Evolutionary conservation across 2,797 vertebrate species (phyloP).

Genomic region (Parauchenoglanis punctatus): DNA sequence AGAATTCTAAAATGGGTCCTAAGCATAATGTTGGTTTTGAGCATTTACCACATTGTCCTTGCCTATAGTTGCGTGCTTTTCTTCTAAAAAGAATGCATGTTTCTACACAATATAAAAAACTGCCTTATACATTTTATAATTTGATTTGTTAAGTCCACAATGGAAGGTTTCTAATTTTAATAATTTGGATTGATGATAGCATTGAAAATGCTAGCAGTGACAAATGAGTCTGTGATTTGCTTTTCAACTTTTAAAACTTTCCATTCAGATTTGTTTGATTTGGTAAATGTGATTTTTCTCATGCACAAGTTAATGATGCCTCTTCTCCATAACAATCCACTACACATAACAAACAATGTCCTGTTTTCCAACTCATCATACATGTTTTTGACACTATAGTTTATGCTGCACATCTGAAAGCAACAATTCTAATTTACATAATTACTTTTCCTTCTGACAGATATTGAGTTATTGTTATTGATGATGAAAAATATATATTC

Average conservation of each 20-base stretch:
- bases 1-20: constrained; percentile 69
- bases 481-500: constrained; percentile 17
- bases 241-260: constrained; percentile 63
- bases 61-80: constrained; percentile 61
- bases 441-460: constrained; percentile 10
- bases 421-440: constrained; percentile 7
- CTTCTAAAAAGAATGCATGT: constrained; percentile 66
- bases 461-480: constrained; percentile 11
- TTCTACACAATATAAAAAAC: constrained; percentile 66
- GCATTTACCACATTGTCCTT: constrained; percentile 72
- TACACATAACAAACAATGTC: constrained; percentile 23
- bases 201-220: constrained; percentile 64
- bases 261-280: constrained; percentile 63
- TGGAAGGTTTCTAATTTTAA: constrained; percentile 67
- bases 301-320: constrained; percentile 8
- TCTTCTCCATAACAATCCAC: constrained; percentile 16
- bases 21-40: constrained; percentile 73
- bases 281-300: constrained; percentile 68
- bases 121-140: constrained; percentile 64
- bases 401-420: constrained; percentile 4
- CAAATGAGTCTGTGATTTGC: constrained; percentile 66
- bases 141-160: constrained; percentile 65
- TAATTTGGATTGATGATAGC: constrained; percentile 66
- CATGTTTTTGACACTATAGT: background rate
- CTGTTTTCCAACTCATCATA: background rate